These are phyloP conservation scores for Hydrolagus affinis DNA, from an alignment of 2,113 vertebrate species.

Conservation along the genomic window DNA sequence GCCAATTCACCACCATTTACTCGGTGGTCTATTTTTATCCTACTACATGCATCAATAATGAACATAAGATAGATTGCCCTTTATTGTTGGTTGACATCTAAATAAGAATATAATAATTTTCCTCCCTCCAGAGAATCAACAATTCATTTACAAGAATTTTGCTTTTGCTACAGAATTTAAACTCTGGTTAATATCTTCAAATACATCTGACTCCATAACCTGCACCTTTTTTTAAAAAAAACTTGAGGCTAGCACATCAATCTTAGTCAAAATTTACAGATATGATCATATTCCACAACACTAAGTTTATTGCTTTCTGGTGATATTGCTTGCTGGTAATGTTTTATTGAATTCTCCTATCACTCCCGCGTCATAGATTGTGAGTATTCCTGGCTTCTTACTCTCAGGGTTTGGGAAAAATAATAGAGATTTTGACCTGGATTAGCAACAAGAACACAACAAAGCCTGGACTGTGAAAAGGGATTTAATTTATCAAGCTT, in stretches of 20 bases:
- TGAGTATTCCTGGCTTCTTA: background rate
- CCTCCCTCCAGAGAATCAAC: background rate
- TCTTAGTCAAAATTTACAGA: conserved; percentile 10
- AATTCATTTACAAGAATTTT: conserved; percentile 24
- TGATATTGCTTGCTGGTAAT: background rate
- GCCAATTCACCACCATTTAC: background rate
- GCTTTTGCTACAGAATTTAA: background rate
- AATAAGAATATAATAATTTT: conserved; percentile 29
- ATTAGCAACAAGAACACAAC: background rate
- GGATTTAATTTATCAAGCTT: too few species aligned
- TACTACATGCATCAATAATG: conserved; percentile 11
- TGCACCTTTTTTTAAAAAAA: background rate
- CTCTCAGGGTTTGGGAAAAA: background rate
- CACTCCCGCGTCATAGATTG: background rate
- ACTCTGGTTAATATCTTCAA: conserved; percentile 20
- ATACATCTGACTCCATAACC: conserved; percentile 11
- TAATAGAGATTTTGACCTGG: background rate
- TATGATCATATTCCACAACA: conserved; percentile 2
- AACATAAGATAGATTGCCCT: conserved; percentile 19
- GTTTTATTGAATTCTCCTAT: background rate
- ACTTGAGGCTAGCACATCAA: conserved; percentile 1
- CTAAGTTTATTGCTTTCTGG: background rate
- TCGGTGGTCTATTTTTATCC: background rate
- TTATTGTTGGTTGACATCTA: conserved; percentile 14
- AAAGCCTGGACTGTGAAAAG: too few species aligned